phyloP scores from a whole-genome alignment of 1,140 invertebrate genomes.

The Steinernema feltiae region DNA sequence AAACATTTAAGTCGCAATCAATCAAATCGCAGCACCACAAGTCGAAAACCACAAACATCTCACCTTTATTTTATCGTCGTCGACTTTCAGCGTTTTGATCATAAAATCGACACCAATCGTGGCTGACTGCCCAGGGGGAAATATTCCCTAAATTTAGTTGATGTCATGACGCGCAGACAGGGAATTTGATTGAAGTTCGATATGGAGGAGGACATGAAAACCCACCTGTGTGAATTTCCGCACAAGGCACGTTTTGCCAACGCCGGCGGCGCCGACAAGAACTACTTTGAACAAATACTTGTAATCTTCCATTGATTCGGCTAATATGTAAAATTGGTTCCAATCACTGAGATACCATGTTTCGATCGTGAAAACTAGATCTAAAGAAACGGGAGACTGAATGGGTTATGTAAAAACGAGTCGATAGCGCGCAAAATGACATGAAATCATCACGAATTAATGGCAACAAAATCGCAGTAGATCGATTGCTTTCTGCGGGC shows the following conservation, averaged over 20 bases:
- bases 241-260: slow-evolving; percentile 74
- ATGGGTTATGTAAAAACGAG: neutral
- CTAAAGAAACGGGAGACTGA: neutral
- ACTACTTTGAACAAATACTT: slow-evolving; percentile 58
- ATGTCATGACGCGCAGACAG: neutral
- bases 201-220: slow-evolving; percentile 5
- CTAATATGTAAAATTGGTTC: neutral
- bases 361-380: neutral
- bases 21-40: slow-evolving; percentile 13
- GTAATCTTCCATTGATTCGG: slow-evolving; percentile 52
- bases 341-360: neutral
- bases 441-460: slow-evolving; percentile 2
- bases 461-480: neutral
- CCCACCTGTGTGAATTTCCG: slow-evolving; percentile 53
- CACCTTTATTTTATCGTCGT: slow-evolving; percentile 88
- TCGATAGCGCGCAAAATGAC: neutral
- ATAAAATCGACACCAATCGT: slow-evolving; percentile 94
- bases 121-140: slow-evolving; percentile 85
- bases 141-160: slow-evolving; percentile 69
- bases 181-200: neutral
- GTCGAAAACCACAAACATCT: neutral
- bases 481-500: too few species aligned
- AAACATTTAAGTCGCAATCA: too few species aligned
- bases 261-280: slow-evolving; percentile 58
- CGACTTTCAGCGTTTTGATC: slow-evolving; percentile 86